A percentile compares a stretch with the other conserved stretches of the same genome.
Evolutionary conservation across 2,888 invertebrate species (phyloP).

Genomic region (Meloe dianella): DNA sequence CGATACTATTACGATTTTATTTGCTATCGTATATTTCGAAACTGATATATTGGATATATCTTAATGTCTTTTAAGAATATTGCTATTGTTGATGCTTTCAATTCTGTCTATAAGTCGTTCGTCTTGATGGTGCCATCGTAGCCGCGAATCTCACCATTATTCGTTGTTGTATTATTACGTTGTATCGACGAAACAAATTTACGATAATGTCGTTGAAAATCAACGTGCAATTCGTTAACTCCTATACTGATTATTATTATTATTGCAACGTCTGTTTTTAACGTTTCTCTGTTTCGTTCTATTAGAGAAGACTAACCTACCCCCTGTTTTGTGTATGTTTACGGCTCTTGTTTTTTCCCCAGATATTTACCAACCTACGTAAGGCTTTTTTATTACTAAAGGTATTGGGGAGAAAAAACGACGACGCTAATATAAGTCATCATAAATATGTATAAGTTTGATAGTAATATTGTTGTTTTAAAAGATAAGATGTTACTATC

Average conservation of each 20-base stretch:
- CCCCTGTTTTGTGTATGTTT: background rate
- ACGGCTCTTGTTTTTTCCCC: background rate
- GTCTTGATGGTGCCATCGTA: background rate
- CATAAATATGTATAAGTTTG: constrained; percentile 7
- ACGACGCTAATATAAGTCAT: background rate
- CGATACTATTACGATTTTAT: background rate
- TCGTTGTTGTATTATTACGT: background rate
- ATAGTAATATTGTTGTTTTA: constrained; percentile 6
- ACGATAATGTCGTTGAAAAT: background rate
- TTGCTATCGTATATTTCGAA: background rate
- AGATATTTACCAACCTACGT: background rate
- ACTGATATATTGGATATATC: background rate
- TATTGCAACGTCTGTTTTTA: background rate
- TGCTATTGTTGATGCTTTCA: background rate
- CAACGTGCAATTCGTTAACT: background rate
- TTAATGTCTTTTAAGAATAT: background rate
- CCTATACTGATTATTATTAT: background rate
- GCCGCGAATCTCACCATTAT: background rate
- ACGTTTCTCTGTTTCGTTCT: background rate
- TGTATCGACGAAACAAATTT: background rate
- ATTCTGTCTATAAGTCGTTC: background rate
- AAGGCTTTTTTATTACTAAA: background rate
- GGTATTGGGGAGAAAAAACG: background rate
- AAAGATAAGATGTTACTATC: background rate
- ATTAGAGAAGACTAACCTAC: background rate